These are phyloP conservation scores for Epizoanthus stellaris DNA, from an alignment of 92 coral and sea anemone species.

Conservation along the genomic window DNA sequence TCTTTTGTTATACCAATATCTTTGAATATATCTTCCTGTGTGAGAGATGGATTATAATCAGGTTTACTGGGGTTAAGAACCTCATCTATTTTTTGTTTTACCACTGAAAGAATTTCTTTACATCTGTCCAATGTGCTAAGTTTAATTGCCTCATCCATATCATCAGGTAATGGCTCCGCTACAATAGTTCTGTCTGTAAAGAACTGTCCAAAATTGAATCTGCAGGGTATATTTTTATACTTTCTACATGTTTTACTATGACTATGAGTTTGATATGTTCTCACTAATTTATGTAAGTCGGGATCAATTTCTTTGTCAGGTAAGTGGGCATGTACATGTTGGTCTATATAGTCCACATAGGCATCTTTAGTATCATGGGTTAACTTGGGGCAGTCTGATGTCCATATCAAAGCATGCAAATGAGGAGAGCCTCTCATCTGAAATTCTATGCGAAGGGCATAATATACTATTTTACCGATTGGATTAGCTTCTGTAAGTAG, in stretches of 20 bases:
- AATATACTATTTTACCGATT: constrained; percentile 44
- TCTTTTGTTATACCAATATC: constrained; percentile 7
- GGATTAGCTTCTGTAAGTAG: constrained; percentile 20
- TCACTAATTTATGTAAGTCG: constrained; percentile 55
- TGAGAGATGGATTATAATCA: constrained; percentile 13
- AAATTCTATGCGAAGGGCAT: constrained; percentile 47
- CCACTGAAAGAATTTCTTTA: constrained; percentile 53
- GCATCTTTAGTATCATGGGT: constrained; percentile 34
- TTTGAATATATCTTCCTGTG: neutral
- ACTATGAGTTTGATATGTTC: constrained; percentile 63
- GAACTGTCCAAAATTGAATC: constrained; percentile 79
- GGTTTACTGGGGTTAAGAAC: constrained; percentile 25
- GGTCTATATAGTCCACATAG: constrained; percentile 54
- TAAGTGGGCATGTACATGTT: constrained; percentile 53
- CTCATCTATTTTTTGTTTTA: constrained; percentile 66
- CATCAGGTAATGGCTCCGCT: constrained; percentile 68
- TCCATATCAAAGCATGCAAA: constrained; percentile 37
- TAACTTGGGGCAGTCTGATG: constrained; percentile 41
- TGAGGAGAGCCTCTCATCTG: constrained; percentile 43
- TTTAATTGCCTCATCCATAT: constrained; percentile 57
- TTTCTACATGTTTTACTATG: constrained; percentile 75
- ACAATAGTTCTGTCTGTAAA: constrained; percentile 74
- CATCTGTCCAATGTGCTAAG: constrained; percentile 22
- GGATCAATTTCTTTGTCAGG: constrained; percentile 64
- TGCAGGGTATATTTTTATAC: constrained; percentile 66